Conservation (phyloP, 30 jellyfish, hydroid and myxozoan genomes). For the Nemopilema nomurai region DNA sequence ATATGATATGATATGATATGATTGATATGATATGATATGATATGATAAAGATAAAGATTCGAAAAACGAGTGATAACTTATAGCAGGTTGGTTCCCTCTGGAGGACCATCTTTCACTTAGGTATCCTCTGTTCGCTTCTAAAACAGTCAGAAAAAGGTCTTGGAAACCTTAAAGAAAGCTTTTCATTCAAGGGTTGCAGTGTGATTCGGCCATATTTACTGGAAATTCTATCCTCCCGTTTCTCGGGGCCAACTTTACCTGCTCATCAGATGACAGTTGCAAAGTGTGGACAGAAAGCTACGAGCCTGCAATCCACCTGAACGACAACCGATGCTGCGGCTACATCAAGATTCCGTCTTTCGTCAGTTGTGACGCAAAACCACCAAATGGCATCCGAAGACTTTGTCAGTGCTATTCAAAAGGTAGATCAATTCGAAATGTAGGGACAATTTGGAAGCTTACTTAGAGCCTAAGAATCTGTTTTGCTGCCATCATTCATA, state of each 20-base stretch:
- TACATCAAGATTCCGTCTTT: constrained; percentile 29
- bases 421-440: constrained; percentile 26
- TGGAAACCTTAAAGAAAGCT: no score
- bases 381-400: constrained; percentile 53
- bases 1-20: no score
- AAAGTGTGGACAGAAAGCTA: constrained; percentile 40
- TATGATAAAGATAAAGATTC: no score
- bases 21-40: not conserved
- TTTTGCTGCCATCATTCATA: no score
- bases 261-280: constrained; percentile 40
- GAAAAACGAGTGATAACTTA: no score
- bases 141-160: no score
- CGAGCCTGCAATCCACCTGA: constrained; percentile 21
- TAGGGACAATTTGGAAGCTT: no score
- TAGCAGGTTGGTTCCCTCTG: no score
- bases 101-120: no score
- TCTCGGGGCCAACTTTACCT: not conserved
- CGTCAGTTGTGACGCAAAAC: constrained; percentile 26
- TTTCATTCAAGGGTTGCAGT: not conserved
- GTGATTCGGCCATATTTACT: constrained; percentile 27
- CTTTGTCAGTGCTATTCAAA: constrained; percentile 57
- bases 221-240: constrained; percentile 35
- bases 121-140: no score
- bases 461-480: no score
- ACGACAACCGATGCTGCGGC: constrained; percentile 33